Base-by-base conservation (phyloP, 2,797 vertebrate genomes). In the Melopsittacus undulatus region DNA sequence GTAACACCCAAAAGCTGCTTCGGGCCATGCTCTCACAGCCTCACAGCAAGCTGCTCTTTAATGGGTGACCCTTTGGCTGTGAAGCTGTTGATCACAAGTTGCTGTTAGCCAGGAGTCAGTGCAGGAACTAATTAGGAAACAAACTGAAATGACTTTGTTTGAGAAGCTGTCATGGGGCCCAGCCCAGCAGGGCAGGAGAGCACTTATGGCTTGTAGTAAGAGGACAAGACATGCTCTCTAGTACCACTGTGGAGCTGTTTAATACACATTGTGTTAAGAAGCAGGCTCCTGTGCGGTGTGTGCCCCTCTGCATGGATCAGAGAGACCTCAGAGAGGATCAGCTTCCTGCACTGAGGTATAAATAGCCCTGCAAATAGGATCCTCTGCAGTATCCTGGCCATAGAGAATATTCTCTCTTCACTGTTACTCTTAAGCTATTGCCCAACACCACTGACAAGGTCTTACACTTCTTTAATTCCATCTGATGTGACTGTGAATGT, bases 51-150 rank as follows among this genome's bases (percentile, higher is more conserved):
- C 75, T 83, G 63, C 67, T 82, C 54, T 43, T 76, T 84, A 51
- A 12, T 2, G 3, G 89, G 84, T n/a, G 83, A 76, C 83, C 94
- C 77, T 86, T 72, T 86, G 69, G 49, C 85, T 52, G 26, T 23
- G 56, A 68, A 92, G 90, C 83, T 95, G 94, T 75, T 86, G 63
- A 19, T 54, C 59, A 5, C 73, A 66, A 49, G 54, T 66, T 84
- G 24, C 83, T 64, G 40, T 45, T 66, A 64, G 70, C 54, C 12
- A 12, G 36, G 42, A 86, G 73, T 75, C 84, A 27, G 22, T 9
- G 62, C 62, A 83, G 76, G 63, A 90, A 38, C 80, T 83, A 78
- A 83, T 95, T 86, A 90, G 79, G 82, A 20, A 83, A 29, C 38
- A 66, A 68, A 78, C 7, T 72, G 69, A 46, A 79, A 79, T 73